These are phyloP conservation scores for Trypoxylus dichotomus DNA, from an alignment of 1,140 invertebrate species.

Conservation along the genomic window DNA sequence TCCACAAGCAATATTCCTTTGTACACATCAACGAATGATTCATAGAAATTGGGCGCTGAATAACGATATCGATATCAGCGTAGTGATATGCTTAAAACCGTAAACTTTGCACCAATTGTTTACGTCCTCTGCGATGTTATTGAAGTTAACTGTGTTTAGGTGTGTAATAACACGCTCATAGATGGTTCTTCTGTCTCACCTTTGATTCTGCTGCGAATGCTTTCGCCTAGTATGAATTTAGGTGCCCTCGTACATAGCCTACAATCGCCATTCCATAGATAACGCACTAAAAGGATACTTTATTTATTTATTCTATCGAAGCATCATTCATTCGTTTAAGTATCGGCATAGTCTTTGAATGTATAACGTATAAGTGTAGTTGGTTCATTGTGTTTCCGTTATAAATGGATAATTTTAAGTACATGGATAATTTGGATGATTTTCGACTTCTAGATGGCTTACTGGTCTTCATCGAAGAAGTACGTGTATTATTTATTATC, in stretches of 20 bases:
- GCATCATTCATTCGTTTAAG: background rate
- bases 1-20: background rate
- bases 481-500: background rate
- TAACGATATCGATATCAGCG: background rate
- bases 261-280: slow-evolving; percentile 4
- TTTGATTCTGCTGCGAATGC: background rate
- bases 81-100: background rate
- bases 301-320: background rate
- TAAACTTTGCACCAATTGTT: slow-evolving; percentile 6
- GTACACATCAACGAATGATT: background rate
- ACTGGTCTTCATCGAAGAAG: background rate
- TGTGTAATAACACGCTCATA: slow-evolving; percentile 5
- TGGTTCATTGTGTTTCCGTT: background rate
- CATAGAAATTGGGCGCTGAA: background rate
- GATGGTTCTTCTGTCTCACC: background rate
- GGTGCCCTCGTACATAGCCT: background rate
- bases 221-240: background rate
- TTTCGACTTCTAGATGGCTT: background rate
- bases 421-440: slow-evolving; percentile 1
- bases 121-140: background rate
- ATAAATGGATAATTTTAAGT: background rate
- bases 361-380: background rate
- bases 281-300: background rate
- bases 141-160: background rate
- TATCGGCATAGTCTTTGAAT: background rate